These are phyloP conservation scores for Phaetusa simplex DNA, from an alignment of 2,113 vertebrate species.

Conservation along the genomic window DNA sequence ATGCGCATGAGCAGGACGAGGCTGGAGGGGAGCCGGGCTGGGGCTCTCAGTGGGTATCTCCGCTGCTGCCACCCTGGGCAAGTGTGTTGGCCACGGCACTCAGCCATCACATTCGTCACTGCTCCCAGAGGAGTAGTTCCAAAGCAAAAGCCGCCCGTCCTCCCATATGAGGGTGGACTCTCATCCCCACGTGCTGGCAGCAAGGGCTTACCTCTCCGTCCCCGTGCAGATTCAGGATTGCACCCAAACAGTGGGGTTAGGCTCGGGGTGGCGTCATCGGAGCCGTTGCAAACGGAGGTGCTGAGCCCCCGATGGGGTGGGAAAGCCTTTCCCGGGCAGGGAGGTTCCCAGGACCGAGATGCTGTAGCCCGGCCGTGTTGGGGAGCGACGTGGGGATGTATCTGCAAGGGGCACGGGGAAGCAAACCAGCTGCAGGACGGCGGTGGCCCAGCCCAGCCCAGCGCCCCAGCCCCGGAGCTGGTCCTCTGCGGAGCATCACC, in stretches of 20 bases:
- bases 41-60: not conserved
- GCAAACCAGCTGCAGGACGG: not conserved
- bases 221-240: not conserved
- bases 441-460: not conserved
- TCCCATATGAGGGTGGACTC: not conserved
- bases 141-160: not conserved
- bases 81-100: not conserved
- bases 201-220: not conserved
- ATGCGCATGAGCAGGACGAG: not conserved
- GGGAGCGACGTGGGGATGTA: not conserved
- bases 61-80: rapidly evolving
- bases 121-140: not conserved
- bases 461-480: not conserved
- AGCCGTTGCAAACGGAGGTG: rapidly evolving
- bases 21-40: not conserved
- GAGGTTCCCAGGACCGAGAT: not conserved
- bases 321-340: not conserved
- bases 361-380: not conserved
- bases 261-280: rapidly evolving
- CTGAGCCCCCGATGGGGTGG: not conserved
- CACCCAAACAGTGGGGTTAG: not conserved
- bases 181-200: not conserved
- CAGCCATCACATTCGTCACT: not conserved
- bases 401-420: not conserved
- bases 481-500: not conserved